Evolutionary conservation across 1,140 invertebrate genomes (phyloP).

Genomic region (Mamestra configurata): DNA sequence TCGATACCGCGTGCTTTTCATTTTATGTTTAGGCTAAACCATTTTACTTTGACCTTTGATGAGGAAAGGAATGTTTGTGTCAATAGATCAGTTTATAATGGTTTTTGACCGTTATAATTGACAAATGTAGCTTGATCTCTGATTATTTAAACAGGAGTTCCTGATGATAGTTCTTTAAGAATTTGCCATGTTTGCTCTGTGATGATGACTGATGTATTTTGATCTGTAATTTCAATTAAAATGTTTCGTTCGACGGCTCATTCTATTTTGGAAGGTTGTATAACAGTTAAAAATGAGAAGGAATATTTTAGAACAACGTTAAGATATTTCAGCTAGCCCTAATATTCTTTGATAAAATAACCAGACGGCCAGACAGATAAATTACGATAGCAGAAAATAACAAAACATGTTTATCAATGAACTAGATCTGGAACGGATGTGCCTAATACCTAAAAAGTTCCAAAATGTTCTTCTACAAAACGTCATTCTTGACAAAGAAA

Average conservation of each 20-base stretch:
- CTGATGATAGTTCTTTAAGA: neutral
- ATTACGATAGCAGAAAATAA: constrained; percentile 6
- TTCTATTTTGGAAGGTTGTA: neutral
- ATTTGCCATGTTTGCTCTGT: neutral
- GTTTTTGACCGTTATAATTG: constrained; percentile 40
- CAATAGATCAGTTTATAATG: constrained; percentile 31
- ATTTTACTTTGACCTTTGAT: constrained; percentile 38
- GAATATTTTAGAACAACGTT: neutral
- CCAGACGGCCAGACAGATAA: constrained; percentile 32
- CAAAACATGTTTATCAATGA: constrained; percentile 22
- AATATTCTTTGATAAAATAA: neutral
- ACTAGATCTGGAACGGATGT: constrained; percentile 14
- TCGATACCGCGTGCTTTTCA: constrained; percentile 36
- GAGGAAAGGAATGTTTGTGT: neutral
- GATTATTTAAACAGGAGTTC: neutral
- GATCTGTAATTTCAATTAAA: neutral
- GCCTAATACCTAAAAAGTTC: neutral
- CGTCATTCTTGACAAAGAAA: neutral
- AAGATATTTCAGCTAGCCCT: neutral
- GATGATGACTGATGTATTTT: neutral
- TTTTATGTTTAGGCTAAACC: constrained; percentile 45
- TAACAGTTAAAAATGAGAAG: neutral
- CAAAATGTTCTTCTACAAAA: neutral
- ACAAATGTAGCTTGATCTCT: constrained; percentile 7
- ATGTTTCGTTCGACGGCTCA: neutral